Evolutionary conservation across 2,113 vertebrate genomes (phyloP), one percentile per base, ranked within the genome.

Genomic region (Synchiropus splendidus): DNA sequence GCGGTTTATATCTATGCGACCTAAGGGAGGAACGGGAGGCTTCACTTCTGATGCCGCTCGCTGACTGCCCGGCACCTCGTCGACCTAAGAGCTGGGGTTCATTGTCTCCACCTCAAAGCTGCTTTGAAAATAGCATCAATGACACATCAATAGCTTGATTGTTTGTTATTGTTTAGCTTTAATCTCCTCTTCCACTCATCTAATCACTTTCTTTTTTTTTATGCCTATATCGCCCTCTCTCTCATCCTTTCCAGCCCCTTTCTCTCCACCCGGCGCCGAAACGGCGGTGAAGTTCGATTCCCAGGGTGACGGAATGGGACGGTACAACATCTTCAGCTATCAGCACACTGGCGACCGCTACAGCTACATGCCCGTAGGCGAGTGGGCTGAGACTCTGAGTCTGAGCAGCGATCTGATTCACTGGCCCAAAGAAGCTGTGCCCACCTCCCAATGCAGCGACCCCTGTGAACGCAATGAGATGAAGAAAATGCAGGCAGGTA

Each of bases 401-500:
- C 85, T 98, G 38, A 88, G 86, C 12, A 83, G 74, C 0, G 85
- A 89, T 36, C 76, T 91, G 12, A 93, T 99, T 65, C 92, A 87
- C 46, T 99, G 95, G 95, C 91, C 95, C 34, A 86, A 77, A 61
- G 88, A 69, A 32, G 76, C 73, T 4, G 49, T 89, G 33, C 95
- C 95, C 40, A 88, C 84, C 6, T 98, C 95, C 1, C 95, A 99
- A 62, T 99, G 95, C 81, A 99, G 95, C 0, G 94, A 98, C 53
- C 95, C 95, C 3, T 99, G 95, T 1, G 92, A 92, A 45, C 89
- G 83, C 36, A 97, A 99, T 0, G 94, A 99, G 78, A 97, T 97
- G 94, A 99, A 99, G 84, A 99, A 93, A 58, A 98, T 96, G 92
- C 95, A 98, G 42, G 94, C 93, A 17, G 95, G 94, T 83, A 63